Evolutionary conservation across 2,888 invertebrate species (phyloP).

Genomic region (Thereva nobilitata): DNA sequence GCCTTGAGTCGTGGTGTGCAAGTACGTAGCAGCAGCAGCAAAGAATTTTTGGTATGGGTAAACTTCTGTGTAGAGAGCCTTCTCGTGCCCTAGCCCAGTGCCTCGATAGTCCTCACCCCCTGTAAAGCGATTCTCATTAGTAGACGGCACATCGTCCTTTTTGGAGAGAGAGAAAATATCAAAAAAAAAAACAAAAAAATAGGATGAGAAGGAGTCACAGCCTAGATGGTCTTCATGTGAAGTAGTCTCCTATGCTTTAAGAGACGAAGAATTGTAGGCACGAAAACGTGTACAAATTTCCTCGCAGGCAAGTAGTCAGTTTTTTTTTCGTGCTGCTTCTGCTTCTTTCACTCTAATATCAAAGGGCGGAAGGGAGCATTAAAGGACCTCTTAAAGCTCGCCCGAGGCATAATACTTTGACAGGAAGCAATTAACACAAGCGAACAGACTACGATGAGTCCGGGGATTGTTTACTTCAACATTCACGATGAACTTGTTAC

Average conservation of each 20-base stretch:
- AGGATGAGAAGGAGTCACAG: too few species aligned
- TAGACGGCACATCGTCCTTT: slow-evolving; percentile 16
- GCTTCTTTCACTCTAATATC: slow-evolving; percentile 8
- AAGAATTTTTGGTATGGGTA: neutral
- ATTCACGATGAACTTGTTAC: slow-evolving; percentile 34
- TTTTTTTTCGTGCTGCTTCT: neutral
- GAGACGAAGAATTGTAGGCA: too few species aligned
- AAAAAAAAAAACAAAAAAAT: too few species aligned
- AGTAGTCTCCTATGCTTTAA: too few species aligned
- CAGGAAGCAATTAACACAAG: slow-evolving; percentile 39
- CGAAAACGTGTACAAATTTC: too few species aligned
- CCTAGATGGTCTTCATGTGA: too few species aligned
- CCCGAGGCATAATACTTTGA: slow-evolving; percentile 32
- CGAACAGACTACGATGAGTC: slow-evolving; percentile 15
- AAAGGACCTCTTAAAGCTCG: slow-evolving; percentile 20
- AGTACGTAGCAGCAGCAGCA: neutral
- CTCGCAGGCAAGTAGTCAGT: too few species aligned
- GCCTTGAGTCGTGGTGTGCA: neutral
- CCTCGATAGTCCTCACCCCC: slow-evolving; percentile 8
- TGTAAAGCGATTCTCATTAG: slow-evolving; percentile 29
- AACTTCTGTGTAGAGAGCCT: neutral
- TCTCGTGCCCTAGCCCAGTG: slow-evolving; percentile 9
- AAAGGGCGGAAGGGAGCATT: slow-evolving; percentile 5
- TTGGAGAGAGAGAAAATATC: too few species aligned
- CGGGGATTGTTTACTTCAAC: slow-evolving; percentile 31